Conservation (phyloP, 2,113 vertebrate species). For the Anhinga rufa region DNA sequence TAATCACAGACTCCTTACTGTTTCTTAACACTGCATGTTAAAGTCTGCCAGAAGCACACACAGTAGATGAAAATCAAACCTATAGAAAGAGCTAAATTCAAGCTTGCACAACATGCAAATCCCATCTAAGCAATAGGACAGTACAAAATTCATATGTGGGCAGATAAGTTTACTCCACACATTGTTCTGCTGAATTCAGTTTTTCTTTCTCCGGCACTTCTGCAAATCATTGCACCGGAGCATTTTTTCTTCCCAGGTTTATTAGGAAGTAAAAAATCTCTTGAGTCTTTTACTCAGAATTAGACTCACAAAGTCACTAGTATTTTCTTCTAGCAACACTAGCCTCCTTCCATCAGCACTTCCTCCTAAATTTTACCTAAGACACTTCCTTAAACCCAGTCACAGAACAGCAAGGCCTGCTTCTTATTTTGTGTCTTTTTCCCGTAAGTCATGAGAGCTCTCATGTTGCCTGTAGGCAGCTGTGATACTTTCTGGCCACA, state of each 20-base stretch:
- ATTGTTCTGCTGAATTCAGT: neutral
- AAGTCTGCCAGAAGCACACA: neutral
- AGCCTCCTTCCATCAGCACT: neutral
- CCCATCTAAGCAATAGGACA: neutral
- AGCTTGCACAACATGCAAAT: neutral
- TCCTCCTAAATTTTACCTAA: neutral
- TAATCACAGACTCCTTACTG: neutral
- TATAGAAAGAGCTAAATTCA: neutral
- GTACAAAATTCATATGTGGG: neutral
- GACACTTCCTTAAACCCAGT: neutral
- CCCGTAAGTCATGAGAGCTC: neutral
- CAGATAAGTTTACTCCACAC: neutral
- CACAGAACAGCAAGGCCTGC: neutral
- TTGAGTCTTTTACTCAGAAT: neutral
- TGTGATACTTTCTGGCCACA: neutral
- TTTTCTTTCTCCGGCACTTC: neutral
- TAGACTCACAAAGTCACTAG: neutral
- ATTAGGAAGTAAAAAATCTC: neutral
- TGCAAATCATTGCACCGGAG: neutral
- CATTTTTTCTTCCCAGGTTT: neutral
- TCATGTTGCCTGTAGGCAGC: neutral
- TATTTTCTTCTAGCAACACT: neutral
- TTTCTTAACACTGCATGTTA: neutral
- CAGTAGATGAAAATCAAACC: neutral
- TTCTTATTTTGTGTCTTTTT: constrained; percentile 8